Evolutionary conservation across 2,888 invertebrate species (phyloP).

Genomic region (Sinodicranocentrus sp.): DNA sequence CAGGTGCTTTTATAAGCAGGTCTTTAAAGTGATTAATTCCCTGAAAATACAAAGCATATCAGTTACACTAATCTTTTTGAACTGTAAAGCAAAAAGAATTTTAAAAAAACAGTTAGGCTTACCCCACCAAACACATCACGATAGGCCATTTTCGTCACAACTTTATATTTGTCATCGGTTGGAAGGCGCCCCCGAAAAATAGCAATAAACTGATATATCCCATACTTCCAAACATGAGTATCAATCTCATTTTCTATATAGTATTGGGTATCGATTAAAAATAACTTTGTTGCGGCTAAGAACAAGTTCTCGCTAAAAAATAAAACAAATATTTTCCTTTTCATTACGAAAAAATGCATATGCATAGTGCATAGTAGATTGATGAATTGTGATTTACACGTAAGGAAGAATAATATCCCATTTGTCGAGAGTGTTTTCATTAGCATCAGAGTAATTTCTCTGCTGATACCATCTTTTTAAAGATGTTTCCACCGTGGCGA

Average conservation of each 20-base stretch:
- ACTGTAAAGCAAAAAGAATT: not conserved
- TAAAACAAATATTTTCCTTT: not conserved
- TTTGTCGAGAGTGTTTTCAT: not conserved
- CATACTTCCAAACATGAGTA: constrained; percentile 57
- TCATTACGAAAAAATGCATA: not conserved
- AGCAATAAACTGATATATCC: constrained; percentile 46
- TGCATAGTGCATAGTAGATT: not conserved
- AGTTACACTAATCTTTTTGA: not conserved
- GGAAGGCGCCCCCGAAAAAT: constrained; percentile 9
- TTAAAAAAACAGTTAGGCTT: not conserved
- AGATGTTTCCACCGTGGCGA: not conserved
- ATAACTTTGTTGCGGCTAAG: not conserved
- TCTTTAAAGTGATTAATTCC: constrained; percentile 31
- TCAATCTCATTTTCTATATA: constrained; percentile 48
- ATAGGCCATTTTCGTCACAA: not conserved
- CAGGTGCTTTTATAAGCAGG: not conserved
- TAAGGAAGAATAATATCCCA: constrained; percentile 21
- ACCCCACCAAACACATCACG: constrained; percentile 9
- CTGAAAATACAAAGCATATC: constrained; percentile 20
- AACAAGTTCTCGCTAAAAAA: constrained; percentile 28
- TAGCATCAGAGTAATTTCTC: not conserved
- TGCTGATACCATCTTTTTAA: constrained; percentile 10
- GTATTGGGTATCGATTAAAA: not conserved
- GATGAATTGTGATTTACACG: constrained; percentile 6
- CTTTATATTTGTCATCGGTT: not conserved